A percentile compares a stretch with the other conserved stretches of the same genome.
Conservation (phyloP, 2,113 vertebrate genomes). For the Lamprologus sp. region DNA sequence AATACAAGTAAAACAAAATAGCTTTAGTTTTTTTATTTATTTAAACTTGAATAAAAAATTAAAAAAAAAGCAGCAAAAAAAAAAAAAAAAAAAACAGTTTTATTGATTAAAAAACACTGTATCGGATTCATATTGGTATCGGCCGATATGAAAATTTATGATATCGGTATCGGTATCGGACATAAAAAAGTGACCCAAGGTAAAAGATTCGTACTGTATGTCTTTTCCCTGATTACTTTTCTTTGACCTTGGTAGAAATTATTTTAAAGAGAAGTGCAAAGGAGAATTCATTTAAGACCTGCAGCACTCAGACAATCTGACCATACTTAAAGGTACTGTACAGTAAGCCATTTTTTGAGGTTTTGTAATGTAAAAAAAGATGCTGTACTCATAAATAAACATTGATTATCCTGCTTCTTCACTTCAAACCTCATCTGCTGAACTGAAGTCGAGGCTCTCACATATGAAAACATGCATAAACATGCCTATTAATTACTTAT, state of each 20-base stretch:
- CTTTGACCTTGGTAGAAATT: not conserved
- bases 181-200: not conserved
- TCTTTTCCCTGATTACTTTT: not conserved
- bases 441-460: not conserved
- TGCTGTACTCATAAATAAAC: not conserved
- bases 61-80: no score
- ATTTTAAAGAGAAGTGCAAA: not conserved
- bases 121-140: rapidly evolving
- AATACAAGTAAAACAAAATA: no score
- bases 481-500: not conserved
- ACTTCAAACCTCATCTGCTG: not conserved
- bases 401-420: not conserved
- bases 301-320: not conserved
- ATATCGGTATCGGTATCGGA: no score
- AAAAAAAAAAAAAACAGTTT: no score
- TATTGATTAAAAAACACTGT: no score
- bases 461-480: not conserved
- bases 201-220: not conserved
- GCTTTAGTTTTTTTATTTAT: no score
- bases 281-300: not conserved
- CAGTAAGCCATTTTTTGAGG: not conserved
- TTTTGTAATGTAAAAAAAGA: not conserved
- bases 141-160: no score
- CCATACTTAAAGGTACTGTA: not conserved
- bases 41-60: no score